Evolutionary conservation across 2,797 vertebrate genomes (phyloP).

Genomic region (Sorex maritimensis): DNA sequence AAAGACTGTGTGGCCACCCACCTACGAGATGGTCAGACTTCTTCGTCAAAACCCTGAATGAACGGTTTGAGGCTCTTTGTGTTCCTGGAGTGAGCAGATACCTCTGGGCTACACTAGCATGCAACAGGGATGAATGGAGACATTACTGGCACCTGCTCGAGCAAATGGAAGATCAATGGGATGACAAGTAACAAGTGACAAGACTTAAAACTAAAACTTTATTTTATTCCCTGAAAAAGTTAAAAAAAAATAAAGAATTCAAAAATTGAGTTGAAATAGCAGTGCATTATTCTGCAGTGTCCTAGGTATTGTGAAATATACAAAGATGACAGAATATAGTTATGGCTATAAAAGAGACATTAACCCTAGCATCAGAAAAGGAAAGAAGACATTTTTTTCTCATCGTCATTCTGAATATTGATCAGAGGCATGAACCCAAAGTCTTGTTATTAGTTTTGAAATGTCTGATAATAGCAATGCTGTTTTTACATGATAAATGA

Average conservation of each 20-base stretch:
- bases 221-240: not conserved
- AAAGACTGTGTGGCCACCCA: no score
- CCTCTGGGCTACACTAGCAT: no score
- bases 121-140: no score
- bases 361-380: not conserved
- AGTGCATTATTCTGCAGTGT: not conserved
- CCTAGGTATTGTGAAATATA: constrained; percentile 38
- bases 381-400: not conserved
- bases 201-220: not conserved
- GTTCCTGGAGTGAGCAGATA: no score
- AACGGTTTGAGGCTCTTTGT: no score
- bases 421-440: not conserved
- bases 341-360: not conserved
- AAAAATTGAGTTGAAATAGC: not conserved
- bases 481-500: constrained; percentile 58
- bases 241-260: not conserved
- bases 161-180: no score
- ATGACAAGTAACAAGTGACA: not conserved
- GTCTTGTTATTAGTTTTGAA: constrained; percentile 47
- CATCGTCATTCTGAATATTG: not conserved
- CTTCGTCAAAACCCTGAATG: no score
- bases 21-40: no score
- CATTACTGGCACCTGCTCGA: no score
- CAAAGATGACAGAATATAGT: not conserved
- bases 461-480: constrained; percentile 24